Base-by-base conservation (phyloP, 2,888 invertebrate genomes). In the Thysanoteuthis rhombus region DNA sequence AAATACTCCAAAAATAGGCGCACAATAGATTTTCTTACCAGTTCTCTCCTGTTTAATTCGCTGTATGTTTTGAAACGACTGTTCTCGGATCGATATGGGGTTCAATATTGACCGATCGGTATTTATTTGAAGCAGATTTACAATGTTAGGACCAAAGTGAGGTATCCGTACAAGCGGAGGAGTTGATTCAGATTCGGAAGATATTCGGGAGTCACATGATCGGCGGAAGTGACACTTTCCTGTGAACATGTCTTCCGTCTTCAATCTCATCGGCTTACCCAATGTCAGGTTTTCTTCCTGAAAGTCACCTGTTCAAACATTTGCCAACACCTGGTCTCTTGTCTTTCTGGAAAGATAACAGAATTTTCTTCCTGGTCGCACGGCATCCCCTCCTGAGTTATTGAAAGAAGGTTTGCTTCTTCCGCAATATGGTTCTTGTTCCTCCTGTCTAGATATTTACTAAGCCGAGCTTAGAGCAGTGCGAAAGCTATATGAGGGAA, bases 261-360 rank as follows among this genome's bases (percentile, higher is more conserved):
- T 75, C 75, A 75, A 75, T 75, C 75, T 75, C 75, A n/a, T n/a
- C n/a, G 36, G 75, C 75, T 75, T 36, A 75, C 75, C n/a, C n/a
- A 75, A n/a, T 75, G 75, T 75, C 75, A 75, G 75, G n/a, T 75
- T n/a, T 75, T 75, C 75, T 75, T 75, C 75, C 75, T 75, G 75
- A n/a, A 36, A n/a, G n/a, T 75, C 25, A 36, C 75, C 75, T 36
- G 75, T 75, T 36, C 75, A 75, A 75, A 75, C 75, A 75, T 75
- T 75, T 75, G n/a, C 75, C 75, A 25, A 75, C 75, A 75, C 10
- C n/a, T 75, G 75, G 75, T 75, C 75, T 36, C 75, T 75, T 75
- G 75, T 75, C n/a, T 75, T 75, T 16, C n/a, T n/a, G 52, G 52
- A 36, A n/a, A 12, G 75, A 75, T 75, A 75, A 75, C 75, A 75